Evolutionary conservation across 2,888 invertebrate genomes (phyloP).

Genomic region (Mellilla xanthometata): DNA sequence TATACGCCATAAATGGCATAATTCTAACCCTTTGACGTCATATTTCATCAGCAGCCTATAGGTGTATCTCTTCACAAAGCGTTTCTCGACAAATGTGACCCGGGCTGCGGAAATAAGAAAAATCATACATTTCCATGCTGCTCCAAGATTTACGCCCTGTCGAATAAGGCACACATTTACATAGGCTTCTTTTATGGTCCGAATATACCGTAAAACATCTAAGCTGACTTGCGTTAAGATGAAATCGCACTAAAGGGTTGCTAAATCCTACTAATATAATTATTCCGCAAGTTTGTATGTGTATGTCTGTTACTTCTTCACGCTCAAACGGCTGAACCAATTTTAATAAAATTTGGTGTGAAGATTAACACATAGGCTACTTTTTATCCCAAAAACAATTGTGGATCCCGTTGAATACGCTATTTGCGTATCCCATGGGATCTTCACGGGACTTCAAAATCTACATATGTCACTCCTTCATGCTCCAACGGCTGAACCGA

Average conservation of each 20-base stretch:
- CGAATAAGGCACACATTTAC: constrained; percentile 33
- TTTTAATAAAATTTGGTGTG: too few relatives aligned
- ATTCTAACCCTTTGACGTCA: not conserved
- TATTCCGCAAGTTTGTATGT: too few relatives aligned
- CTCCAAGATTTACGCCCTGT: constrained; percentile 30
- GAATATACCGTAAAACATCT: constrained; percentile 26
- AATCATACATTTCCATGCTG: constrained; percentile 24
- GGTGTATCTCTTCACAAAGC: constrained; percentile 6
- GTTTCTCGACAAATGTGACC: constrained; percentile 2
- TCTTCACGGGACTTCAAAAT: too few relatives aligned
- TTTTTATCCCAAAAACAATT: too few relatives aligned
- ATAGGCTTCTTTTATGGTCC: constrained; percentile 33
- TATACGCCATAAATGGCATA: not conserved
- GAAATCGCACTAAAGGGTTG: not conserved
- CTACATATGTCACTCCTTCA: too few relatives aligned
- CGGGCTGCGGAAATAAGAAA: constrained; percentile 14
- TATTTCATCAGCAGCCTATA: constrained; percentile 5
- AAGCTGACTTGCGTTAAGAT: constrained; percentile 13
- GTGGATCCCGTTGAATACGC: too few relatives aligned
- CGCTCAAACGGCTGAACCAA: too few relatives aligned
- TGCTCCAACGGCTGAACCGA: too few relatives aligned
- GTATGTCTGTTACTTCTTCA: too few relatives aligned
- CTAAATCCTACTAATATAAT: too few relatives aligned
- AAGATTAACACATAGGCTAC: too few relatives aligned
- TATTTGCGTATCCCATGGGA: too few relatives aligned